Evolutionary conservation across 2,113 vertebrate species (phyloP), one percentile per base, ranked within the genome.

Genomic region (Dendrocopos noguchii): DNA sequence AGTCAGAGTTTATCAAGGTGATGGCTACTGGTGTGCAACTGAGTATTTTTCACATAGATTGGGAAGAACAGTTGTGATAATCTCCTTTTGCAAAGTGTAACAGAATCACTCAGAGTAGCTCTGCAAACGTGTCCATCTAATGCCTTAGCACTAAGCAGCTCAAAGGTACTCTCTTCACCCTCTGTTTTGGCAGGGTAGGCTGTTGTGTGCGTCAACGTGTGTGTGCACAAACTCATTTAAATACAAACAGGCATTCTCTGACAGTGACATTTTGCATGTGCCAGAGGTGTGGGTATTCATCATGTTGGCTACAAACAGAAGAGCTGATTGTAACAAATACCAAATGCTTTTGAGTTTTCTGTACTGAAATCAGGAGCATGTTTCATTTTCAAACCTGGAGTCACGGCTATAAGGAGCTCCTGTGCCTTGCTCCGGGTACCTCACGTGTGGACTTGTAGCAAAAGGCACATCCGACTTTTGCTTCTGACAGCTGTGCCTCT

Each of bases 21-120:
- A 73, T 87, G 90, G 78, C 80, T 91, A 60, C 7, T 88, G 57
- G 78, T 90, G 83, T 74, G 79, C 86, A 82, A 42, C 50, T 86
- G 80, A 91, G 59, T 90, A 57, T 83, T 95, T 96, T 91, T 64
- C 81, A 82, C 29, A 47, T 19, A 87, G 82, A 93, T 71, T 91
- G 59, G 78, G 87, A 95, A 70, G 42, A 91, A n/a, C 44, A 68
- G 31, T 92, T 90, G 42, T 82, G 19, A 17, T 94, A 84, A 91
- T 84, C 31, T 27, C 31, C 68, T 70, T 86, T 84, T 50, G 25
- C n/a, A 57, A 47, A 88, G 81, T 90, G 72, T 50, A 72, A 33
- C 65, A 87, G 81, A 93, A 82, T 80, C 59, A 25, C 46, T 75
- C 52, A 13, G 27, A 81, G 34, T n/a, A 79, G 56, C 47, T 72